Conservation (phyloP, 2,888 invertebrate genomes). For the Oscheius onirici region DNA sequence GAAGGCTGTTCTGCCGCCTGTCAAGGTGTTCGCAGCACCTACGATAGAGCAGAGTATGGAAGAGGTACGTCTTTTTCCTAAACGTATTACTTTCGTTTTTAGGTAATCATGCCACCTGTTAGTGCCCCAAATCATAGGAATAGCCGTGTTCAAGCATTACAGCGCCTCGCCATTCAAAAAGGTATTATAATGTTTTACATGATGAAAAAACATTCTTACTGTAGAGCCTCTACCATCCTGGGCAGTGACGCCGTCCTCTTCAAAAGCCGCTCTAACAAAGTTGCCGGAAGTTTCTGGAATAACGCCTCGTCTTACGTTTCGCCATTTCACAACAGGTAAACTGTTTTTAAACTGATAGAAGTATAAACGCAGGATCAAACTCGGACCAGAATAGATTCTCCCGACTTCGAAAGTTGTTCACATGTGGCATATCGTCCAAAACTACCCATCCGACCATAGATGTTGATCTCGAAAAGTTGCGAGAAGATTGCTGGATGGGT, state of each 20-base stretch:
- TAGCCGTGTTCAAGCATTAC: conserved; percentile 64
- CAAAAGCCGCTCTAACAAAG: conserved; percentile 53
- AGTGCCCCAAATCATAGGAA: conserved; percentile 64
- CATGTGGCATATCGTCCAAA: conserved; percentile 46
- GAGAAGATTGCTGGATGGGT: conserved; percentile 85
- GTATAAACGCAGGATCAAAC: conserved; percentile 35
- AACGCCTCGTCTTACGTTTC: conserved; percentile 39
- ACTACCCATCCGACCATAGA: conserved; percentile 48
- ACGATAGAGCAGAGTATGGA: conserved; percentile 50
- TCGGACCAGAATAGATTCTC: conserved; percentile 54
- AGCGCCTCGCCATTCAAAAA: conserved; percentile 68
- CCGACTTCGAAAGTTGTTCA: conserved; percentile 50
- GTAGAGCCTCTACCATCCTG: conserved; percentile 51
- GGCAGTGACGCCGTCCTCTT: conserved; percentile 35
- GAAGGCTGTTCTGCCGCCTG: conserved; percentile 61
- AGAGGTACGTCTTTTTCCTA: conserved; percentile 27
- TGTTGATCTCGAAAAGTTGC: conserved; percentile 53
- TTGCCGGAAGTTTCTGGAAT: conserved; percentile 53
- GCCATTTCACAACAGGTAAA: conserved; percentile 45
- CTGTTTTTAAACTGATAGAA: background rate
- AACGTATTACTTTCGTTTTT: conserved; percentile 21
- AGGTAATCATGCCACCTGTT: conserved; percentile 67
- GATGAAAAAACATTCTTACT: background rate
- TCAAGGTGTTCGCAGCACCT: conserved; percentile 65
- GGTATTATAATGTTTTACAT: conserved; percentile 37